Evolutionary conservation across 2,797 vertebrate genomes (phyloP), one percentile per base, ranked within the genome.

Genomic region (Pseudocheirus occidentalis): DNA sequence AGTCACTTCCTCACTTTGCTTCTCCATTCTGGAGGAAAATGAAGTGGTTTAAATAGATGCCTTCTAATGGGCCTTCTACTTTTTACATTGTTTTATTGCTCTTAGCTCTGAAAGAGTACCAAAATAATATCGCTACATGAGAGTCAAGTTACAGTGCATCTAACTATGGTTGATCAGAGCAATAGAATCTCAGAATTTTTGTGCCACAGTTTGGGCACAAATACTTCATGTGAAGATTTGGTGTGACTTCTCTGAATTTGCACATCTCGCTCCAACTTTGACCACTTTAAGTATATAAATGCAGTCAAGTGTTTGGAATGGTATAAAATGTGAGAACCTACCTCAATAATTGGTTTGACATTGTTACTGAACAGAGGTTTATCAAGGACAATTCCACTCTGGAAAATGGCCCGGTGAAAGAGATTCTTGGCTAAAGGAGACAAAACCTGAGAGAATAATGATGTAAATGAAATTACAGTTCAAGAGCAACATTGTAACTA

Each of bases 341-440:
- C 97, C 21, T 95, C 56, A 53, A 31, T 52, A 9, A 93, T 10
- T 57, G 55, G n/a, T 73, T 97, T 92, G 18, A 95, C 21, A 18
- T 94, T 46, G 1, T 3, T n/a, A 16, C 0, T 55, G 0, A 94
- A 1, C 0, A 95, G 1, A 3, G 27, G 0, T 9, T 92, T 91
- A 0, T 94, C 0, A 1, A 50, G 5, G 29, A 62, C 90, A 46
- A 94, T 94, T 9, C 96, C 97, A 46, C 97, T 98, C 91, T 98
- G 87, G 1, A 96, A 93, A 34, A 98, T 97, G 2, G 95, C 97
- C 94, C 90, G 81, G 59, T 98, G 97, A 58, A 98, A 97, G 52
- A 97, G 66, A 18, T 96, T 96, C 59, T 95, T 95, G 90, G 96
- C 89, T 28, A 97, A 92, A 9, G 97, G 97, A 3, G 97, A 98